Evolutionary conservation across 2,113 vertebrate genomes (phyloP), one percentile per base, ranked within the genome.

Genomic region (Aplodontia rufa): DNA sequence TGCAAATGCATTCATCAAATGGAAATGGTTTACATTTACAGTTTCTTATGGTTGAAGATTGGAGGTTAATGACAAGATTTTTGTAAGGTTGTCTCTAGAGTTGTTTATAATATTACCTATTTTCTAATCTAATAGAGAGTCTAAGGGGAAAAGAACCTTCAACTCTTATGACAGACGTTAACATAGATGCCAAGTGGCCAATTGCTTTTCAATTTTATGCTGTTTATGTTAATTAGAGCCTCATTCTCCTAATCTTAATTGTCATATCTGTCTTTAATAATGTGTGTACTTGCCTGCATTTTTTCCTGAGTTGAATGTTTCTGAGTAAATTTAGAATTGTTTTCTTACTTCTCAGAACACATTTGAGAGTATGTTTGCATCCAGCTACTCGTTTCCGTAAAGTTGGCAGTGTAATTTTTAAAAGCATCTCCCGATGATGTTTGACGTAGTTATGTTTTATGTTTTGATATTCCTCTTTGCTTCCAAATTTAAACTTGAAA

Each of bases 31-130:
- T 95, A 30, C 64, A 3, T 79, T 92, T 47, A 82, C 86, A 71
- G 42, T 82, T 45, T 81, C 4, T 10, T 92, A 37, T 91, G 22
- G 49, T 64, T 64, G 85, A 88, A 66, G 75, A 62, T 55, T 87
- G 28, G 75, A 97, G 2, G 12, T 47, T 58, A 45, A 90, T 89
- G 22, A n/a, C 51, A 53, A 9, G 55, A 30, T 83, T 64, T 85
- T 84, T 89, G 12, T 94, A 87, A 19, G 3, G 42, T 79, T 28
- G 3, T 93, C 88, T 96, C 11, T 81, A 94, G 93, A 96, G 78
- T 71, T 97, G 86, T 96, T 98, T 96, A 79, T 66, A 93, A 35
- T 86, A 79, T 95, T 75, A 60, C 86, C 90, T 96, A 3, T 64
- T 95, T 37, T 45, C 55, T 32, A 40, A 51, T n/a, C 80, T 85